A percentile compares a stretch with the other conserved stretches of the same genome.
Evolutionary conservation across 2,797 vertebrate genomes (phyloP).

Genomic region (Mormyrus hasselquistii): DNA sequence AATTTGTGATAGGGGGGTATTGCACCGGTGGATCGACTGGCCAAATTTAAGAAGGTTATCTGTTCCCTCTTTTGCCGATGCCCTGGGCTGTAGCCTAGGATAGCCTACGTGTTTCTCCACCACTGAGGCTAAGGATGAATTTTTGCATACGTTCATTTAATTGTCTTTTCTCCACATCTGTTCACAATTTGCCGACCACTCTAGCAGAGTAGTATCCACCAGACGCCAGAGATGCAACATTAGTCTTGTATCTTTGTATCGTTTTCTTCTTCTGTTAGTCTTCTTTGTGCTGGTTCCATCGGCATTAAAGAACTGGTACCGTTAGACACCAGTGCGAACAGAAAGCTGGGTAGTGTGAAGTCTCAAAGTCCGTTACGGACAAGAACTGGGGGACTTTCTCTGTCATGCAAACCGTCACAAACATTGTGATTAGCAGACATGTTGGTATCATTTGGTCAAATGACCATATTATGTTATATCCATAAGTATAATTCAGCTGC

Average conservation of each 20-base stretch:
- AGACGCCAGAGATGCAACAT: background rate
- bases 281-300: background rate
- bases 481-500: background rate
- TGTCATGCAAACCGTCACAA: background rate
- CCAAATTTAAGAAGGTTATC: background rate
- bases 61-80: background rate
- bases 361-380: background rate
- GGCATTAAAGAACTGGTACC: background rate
- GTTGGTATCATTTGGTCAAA: background rate
- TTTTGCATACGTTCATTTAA: background rate
- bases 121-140: background rate
- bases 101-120: background rate
- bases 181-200: background rate
- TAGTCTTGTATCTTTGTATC: background rate
- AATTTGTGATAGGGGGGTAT: background rate
- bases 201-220: background rate
- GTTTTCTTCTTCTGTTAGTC: background rate
- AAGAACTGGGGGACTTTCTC: background rate
- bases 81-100: background rate
- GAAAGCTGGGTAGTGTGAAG: background rate
- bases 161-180: background rate
- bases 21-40: background rate
- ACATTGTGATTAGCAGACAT: background rate
- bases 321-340: background rate
- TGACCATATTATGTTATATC: background rate